Evolutionary conservation across 2,113 vertebrate species (phyloP).

Genomic region (Crotalus helleri): DNA sequence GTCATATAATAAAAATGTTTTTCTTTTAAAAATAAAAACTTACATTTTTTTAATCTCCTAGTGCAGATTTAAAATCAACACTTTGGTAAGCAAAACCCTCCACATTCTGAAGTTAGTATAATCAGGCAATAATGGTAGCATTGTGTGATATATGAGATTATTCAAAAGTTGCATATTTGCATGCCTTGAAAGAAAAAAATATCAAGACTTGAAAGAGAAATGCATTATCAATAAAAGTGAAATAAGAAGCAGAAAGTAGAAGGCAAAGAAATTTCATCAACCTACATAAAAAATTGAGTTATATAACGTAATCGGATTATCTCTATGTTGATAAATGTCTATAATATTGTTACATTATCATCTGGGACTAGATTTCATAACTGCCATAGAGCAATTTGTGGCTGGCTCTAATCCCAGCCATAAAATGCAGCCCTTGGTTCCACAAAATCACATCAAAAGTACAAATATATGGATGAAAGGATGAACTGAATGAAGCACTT

Average conservation of each 20-base stretch:
- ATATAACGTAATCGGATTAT: background rate
- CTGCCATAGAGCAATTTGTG: background rate
- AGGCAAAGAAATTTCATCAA: background rate
- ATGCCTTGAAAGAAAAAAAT: background rate
- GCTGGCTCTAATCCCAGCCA: background rate
- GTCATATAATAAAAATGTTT: background rate
- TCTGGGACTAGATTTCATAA: background rate
- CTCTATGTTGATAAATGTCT: background rate
- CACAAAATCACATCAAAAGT: background rate
- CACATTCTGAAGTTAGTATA: background rate
- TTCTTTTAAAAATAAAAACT: background rate
- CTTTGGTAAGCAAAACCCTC: background rate
- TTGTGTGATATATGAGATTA: background rate
- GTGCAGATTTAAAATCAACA: background rate
- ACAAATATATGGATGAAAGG: background rate
- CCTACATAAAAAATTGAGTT: background rate
- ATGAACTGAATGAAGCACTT: background rate
- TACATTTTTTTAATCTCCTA: background rate
- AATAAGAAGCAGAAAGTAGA: background rate
- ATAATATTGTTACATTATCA: background rate
- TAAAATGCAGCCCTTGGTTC: background rate
- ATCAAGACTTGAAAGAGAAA: background rate
- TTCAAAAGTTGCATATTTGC: background rate
- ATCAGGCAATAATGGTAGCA: background rate
- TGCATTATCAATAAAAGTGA: background rate